These are phyloP conservation scores for Polydrusus tereticollis DNA, from an alignment of 2,888 invertebrate species.

Conservation along the genomic window DNA sequence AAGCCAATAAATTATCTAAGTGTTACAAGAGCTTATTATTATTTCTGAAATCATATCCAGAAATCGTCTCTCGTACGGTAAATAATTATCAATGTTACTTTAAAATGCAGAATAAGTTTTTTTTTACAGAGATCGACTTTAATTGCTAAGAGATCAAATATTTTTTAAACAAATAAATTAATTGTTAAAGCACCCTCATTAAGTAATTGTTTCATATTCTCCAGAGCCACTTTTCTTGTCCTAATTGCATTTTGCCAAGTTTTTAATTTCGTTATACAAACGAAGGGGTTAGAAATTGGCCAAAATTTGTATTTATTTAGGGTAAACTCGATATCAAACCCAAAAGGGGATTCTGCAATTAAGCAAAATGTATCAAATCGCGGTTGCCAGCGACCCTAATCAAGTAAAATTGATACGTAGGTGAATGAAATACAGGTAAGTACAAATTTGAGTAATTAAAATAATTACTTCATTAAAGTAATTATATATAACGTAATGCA, in stretches of 20 bases:
- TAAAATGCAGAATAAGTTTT: too few species aligned
- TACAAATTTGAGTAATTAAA: constrained; percentile 21
- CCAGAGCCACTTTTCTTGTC: background rate
- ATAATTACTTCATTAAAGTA: constrained; percentile 15
- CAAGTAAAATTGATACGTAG: constrained; percentile 13
- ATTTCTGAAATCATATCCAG: too few species aligned
- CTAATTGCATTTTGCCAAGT: constrained; percentile 20
- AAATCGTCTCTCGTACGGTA: too few species aligned
- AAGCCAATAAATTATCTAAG: too few species aligned
- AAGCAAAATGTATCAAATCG: constrained; percentile 26
- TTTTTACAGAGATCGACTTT: too few species aligned
- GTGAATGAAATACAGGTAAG: background rate
- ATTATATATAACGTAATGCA: background rate
- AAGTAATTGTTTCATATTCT: background rate
- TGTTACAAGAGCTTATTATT: too few species aligned
- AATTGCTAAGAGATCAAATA: too few species aligned
- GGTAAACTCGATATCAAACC: constrained; percentile 25
- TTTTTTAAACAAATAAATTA: background rate
- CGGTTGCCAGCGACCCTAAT: constrained; percentile 12
- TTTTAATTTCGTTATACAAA: constrained; percentile 17
- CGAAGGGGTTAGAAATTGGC: constrained; percentile 22
- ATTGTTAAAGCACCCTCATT: background rate
- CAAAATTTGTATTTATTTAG: constrained; percentile 26
- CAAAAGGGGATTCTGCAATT: constrained; percentile 26
- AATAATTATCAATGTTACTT: too few species aligned